Evolutionary conservation across 2,797 vertebrate species (phyloP), one percentile per base, ranked within the genome.

Genomic region (Hyperoplus lanceolatus): DNA sequence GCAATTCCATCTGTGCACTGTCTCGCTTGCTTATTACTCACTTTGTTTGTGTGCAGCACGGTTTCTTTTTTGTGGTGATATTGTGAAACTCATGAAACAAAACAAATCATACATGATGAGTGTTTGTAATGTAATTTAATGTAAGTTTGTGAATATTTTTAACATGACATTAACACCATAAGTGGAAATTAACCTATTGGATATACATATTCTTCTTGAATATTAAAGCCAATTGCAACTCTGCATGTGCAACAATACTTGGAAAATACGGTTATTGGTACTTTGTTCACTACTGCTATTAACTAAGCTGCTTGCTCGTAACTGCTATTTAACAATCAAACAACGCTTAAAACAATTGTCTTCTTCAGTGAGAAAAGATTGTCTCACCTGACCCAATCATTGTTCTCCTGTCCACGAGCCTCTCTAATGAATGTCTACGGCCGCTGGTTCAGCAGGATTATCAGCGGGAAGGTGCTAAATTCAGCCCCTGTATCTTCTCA

Each of bases 1-100:
- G 73, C 38, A 49, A 42, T 51, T 70, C 77, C 75, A 78, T 82
- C 74, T 79, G 76, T 62, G 45, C 4, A 1, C 50, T 66, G 72
- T 70, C 73, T 65, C 70, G 49, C 50, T 63, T 57, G 15, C 45
- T 74, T 51, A 67, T 43, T 36, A 60, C 46, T 59, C 65, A 54
- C 39, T 62, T 78, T 6, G 16, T 13, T 49, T 64, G 15, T 16
- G 10, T 61, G 51, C 4, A 12, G 53, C 39, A 46, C 6, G 21
- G 11, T 3, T 71, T 38, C 9, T 58, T 38, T 71, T 39, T 54
- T 42, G 11, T 21, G 9, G 4, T 13, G 13, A 29, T 4, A 3
- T 48, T 7, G 5, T 45, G 48, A 1, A 62, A 36, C 12, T 18
- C 16, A 46, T 41, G 36, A 43, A 70, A 75, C 12, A 4, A 60